Evolutionary conservation across 2,888 invertebrate species (phyloP).

Genomic region (Busseola fusca): DNA sequence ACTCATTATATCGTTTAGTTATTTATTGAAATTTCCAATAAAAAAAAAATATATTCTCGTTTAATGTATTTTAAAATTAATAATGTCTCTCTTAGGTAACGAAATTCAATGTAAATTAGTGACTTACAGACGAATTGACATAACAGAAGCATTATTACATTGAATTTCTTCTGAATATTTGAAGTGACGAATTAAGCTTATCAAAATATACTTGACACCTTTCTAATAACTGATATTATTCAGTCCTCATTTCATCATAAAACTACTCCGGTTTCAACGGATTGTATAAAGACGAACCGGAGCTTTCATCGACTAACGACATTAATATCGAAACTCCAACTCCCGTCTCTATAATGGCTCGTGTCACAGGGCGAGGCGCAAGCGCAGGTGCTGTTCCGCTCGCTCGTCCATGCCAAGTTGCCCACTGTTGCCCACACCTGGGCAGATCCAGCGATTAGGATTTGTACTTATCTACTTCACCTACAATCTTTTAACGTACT

Average conservation of each 20-base stretch:
- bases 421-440: slow-evolving; percentile 79
- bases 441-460: slow-evolving; percentile 74
- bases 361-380: slow-evolving; percentile 75
- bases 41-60: neutral
- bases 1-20: neutral
- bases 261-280: no score
- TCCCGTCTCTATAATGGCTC: slow-evolving; percentile 67
- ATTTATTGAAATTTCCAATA: neutral
- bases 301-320: slow-evolving; percentile 19
- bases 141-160: neutral
- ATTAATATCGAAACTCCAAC: slow-evolving; percentile 31
- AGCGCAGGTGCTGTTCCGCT: slow-evolving; percentile 87
- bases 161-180: neutral
- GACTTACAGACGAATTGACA: neutral
- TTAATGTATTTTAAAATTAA: neutral
- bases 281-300: neutral
- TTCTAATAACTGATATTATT: neutral
- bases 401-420: slow-evolving; percentile 66
- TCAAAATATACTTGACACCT: neutral
- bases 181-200: neutral
- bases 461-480: slow-evolving; percentile 58
- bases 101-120: neutral
- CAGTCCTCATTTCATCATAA: neutral
- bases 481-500: slow-evolving; percentile 58
- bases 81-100: neutral